Percentiles rank a stretch among this genome's conserved stretches.
These are phyloP conservation scores for Calephelis perditalis DNA, from an alignment of 2,888 invertebrate genomes.

Conservation along the genomic window DNA sequence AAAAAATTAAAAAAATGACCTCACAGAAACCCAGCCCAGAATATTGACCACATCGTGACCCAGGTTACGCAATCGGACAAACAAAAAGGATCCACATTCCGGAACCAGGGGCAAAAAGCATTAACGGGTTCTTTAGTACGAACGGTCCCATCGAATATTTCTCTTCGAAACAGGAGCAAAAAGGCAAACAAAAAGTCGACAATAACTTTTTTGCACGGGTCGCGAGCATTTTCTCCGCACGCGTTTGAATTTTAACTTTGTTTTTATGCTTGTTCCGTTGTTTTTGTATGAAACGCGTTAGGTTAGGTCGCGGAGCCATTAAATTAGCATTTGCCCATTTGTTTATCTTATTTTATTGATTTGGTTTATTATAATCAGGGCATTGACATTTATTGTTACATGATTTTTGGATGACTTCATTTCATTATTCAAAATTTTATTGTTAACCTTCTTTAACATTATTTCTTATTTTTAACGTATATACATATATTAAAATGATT, in stretches of 20 bases:
- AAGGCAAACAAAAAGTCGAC: slow-evolving; percentile 54
- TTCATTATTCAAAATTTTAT: too few species aligned
- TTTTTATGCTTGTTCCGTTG: slow-evolving; percentile 46
- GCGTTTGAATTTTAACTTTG: slow-evolving; percentile 61
- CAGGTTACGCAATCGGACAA: slow-evolving; percentile 50
- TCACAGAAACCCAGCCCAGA: slow-evolving; percentile 23
- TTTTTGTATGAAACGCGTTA: slow-evolving; percentile 48
- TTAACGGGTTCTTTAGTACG: slow-evolving; percentile 61
- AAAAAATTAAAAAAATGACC: slow-evolving; percentile 15
- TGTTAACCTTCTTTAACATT: too few species aligned
- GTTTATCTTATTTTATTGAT: slow-evolving; percentile 22
- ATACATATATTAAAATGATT: too few species aligned
- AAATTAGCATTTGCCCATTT: slow-evolving; percentile 27
- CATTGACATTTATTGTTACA: neutral
- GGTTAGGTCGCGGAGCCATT: slow-evolving; percentile 47
- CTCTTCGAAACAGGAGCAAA: slow-evolving; percentile 58
- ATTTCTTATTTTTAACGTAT: too few species aligned
- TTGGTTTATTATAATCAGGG: slow-evolving; percentile 4
- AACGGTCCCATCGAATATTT: slow-evolving; percentile 47
- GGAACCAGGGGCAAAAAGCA: slow-evolving; percentile 51
- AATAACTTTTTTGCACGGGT: slow-evolving; percentile 68
- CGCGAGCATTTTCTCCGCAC: slow-evolving; percentile 66
- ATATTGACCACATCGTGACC: slow-evolving; percentile 35
- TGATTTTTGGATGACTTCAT: neutral
- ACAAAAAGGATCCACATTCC: slow-evolving; percentile 43